phyloP scores from a whole-genome alignment of 2,888 invertebrate genomes.

The Drosophila mettleri region DNA sequence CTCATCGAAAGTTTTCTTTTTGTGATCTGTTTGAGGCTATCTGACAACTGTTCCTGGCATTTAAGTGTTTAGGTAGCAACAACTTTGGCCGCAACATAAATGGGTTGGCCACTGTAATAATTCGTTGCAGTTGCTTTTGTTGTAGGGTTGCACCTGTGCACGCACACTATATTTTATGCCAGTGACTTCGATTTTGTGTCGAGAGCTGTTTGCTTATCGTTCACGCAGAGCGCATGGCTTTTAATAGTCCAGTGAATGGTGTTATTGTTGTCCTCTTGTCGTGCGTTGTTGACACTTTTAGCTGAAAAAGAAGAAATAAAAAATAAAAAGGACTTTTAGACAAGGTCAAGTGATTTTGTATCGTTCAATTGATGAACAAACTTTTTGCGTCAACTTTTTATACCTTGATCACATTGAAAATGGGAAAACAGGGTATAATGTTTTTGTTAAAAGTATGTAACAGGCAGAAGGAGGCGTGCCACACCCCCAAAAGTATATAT shows the following conservation, averaged over 20 bases:
- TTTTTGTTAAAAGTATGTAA: too few relatives aligned
- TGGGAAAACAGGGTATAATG: too few relatives aligned
- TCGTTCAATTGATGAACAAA: slow-evolving; percentile 35
- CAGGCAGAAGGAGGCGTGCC: too few relatives aligned
- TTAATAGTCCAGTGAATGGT: slow-evolving; percentile 16
- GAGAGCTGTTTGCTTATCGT: slow-evolving; percentile 25
- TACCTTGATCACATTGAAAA: too few relatives aligned
- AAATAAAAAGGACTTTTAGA: slow-evolving; percentile 63
- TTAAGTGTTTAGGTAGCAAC: slow-evolving; percentile 45
- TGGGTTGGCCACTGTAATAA: slow-evolving; percentile 11
- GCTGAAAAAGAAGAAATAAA: slow-evolving; percentile 73
- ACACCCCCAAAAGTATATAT: too few relatives aligned
- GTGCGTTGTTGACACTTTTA: slow-evolving; percentile 62
- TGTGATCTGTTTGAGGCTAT: slow-evolving; percentile 12
- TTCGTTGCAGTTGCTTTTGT: slow-evolving; percentile 11
- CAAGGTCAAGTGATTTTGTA: slow-evolving; percentile 39
- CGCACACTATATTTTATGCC: slow-evolving; percentile 4
- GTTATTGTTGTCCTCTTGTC: slow-evolving; percentile 2
- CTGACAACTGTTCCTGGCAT: slow-evolving; percentile 38
- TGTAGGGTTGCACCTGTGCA: slow-evolving; percentile 39
- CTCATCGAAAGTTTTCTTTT: slow-evolving; percentile 37
- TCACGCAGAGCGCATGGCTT: slow-evolving; percentile 14
- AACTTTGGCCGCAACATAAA: slow-evolving; percentile 63
- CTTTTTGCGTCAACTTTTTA: slow-evolving; percentile 30
- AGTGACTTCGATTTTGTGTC: slow-evolving; percentile 28